Base-by-base conservation (phyloP, 2,797 vertebrate genomes). In the Enteromius unitaeniatus region DNA sequence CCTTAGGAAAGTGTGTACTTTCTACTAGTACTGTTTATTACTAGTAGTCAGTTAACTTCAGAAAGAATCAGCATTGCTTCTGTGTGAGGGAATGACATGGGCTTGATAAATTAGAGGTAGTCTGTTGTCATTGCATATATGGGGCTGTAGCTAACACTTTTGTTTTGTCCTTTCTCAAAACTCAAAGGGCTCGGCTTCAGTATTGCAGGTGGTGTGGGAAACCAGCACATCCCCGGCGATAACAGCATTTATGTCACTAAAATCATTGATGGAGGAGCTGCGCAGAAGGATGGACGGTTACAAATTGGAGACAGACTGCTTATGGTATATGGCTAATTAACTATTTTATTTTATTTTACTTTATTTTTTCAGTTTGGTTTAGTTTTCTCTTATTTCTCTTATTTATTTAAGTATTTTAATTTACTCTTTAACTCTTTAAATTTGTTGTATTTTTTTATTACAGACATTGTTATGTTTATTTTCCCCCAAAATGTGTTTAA, bases 221-320 rank as follows among this genome's bases (percentile, higher is more conserved):
- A 99, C 92, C 98, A 99, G 81, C 98, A 99, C 94, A 97, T 99
- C 86, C 97, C 98, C 0, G 97, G 98, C 53, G 98, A 99, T 94
- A 99, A 99, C 92, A 99, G 97, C 91, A 99, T 99, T 90, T 99
- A 98, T 80, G 97, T 99, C 86, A 99, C 98, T 76, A 99, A 99
- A 92, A 97, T 99, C 86, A 99, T 99, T 47, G 97, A 99, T 60
- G 97, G 97, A 0, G 98, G 97, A 72, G 98, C 98, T 67, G 98
- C 98, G 0, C 97, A 97, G 87, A 99, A 98, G 90, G 98, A 99
- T 84, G 91, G 95, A 6, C 93, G 96, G 74, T 92, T 99, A 84
- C 97, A 99, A 90, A 95, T 99, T 81, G 97, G 97, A 90, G 98
- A 99, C 91, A 94, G 98, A 87, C 93, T 99, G 47, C 93, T 99